phyloP scores from a whole-genome alignment of 2,888 invertebrate species.

The Dicroscelio sp. region DNA sequence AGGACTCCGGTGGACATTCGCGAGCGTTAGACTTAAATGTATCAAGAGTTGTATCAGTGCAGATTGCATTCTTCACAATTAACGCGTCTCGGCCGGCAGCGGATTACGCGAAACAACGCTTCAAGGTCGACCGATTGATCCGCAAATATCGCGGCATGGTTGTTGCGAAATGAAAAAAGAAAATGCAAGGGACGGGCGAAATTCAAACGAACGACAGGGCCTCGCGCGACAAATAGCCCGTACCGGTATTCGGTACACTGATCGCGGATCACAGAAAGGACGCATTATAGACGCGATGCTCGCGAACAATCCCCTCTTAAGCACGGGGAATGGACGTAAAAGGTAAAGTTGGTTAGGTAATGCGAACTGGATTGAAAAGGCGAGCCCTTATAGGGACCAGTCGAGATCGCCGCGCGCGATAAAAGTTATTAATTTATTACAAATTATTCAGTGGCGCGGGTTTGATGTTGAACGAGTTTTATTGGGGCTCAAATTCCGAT shows the following conservation, averaged over 20 bases:
- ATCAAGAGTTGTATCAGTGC: conserved; percentile 89
- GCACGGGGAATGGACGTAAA: conserved; percentile 87
- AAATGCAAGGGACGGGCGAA: neutral
- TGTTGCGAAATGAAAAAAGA: neutral
- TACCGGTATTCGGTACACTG: conserved; percentile 91
- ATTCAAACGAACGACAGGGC: neutral
- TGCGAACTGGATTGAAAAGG: conserved; percentile 84
- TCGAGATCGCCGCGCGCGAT: conserved; percentile 49
- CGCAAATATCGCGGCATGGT: conserved; percentile 38
- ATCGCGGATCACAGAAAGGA: conserved; percentile 84
- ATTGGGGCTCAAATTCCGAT: too few relatives aligned
- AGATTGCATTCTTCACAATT: conserved; percentile 67
- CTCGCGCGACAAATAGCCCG: conserved; percentile 63
- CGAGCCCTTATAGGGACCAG: conserved; percentile 79
- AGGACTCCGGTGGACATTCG: conserved; percentile 84
- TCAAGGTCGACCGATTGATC: neutral
- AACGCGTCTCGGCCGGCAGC: conserved; percentile 12
- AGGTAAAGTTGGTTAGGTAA: conserved; percentile 89
- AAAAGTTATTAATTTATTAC: conserved; percentile 67
- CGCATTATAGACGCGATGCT: conserved; percentile 84
- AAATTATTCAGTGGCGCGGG: conserved; percentile 42
- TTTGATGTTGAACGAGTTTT: too few relatives aligned
- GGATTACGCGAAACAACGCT: conserved; percentile 48
- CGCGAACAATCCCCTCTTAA: conserved; percentile 86
- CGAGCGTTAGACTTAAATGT: conserved; percentile 92